Conservation (phyloP, 2,113 vertebrate genomes). For the Electrona antarctica region DNA sequence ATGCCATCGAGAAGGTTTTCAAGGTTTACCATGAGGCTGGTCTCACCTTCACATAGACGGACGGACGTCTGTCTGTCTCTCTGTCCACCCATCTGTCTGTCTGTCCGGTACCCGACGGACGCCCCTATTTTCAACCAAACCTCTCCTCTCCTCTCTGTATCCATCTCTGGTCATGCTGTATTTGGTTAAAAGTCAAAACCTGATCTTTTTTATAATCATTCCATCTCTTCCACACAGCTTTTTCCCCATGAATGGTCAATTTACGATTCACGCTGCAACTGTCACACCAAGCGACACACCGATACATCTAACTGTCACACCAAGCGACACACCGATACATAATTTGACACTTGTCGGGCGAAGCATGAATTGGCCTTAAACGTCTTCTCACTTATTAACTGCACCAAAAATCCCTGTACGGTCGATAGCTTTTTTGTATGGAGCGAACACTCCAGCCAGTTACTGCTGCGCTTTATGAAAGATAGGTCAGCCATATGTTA, state of each 20-base stretch:
- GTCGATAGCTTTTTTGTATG: conserved; percentile 4
- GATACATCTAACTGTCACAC: too few relatives aligned
- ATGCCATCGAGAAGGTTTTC: conserved; percentile 93
- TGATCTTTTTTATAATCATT: neutral
- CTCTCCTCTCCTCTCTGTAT: neutral
- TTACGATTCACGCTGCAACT: too few relatives aligned
- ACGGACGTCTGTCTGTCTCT: neutral
- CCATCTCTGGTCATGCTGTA: neutral
- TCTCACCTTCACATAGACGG: conserved; percentile 86
- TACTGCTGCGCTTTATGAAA: neutral
- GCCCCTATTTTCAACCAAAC: too few relatives aligned
- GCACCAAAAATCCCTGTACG: conserved; percentile 3
- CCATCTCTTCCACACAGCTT: neutral
- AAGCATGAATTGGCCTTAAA: too few relatives aligned
- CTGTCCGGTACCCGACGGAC: too few relatives aligned
- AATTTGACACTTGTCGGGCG: too few relatives aligned
- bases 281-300: too few relatives aligned
- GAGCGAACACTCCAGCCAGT: neutral
- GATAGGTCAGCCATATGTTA: neutral
- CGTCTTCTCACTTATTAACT: neutral
- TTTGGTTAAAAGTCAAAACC: neutral
- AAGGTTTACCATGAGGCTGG: conserved; percentile 91
- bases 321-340: too few relatives aligned
- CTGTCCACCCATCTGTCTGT: too few relatives aligned
- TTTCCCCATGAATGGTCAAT: neutral